Evolutionary conservation across 1,140 invertebrate species (phyloP).

Genomic region (Drosophila suzukii): DNA sequence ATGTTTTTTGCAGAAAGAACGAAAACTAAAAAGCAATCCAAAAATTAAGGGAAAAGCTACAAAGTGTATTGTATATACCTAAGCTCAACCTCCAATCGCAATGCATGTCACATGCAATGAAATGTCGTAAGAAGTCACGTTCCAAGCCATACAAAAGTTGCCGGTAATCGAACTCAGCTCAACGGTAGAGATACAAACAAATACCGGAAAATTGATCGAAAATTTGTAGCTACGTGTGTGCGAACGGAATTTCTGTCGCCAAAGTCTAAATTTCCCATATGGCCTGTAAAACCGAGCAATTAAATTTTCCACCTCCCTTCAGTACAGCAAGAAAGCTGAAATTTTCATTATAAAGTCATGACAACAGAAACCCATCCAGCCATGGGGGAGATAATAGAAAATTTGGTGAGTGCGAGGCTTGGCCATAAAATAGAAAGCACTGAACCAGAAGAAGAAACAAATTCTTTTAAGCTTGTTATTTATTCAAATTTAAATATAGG

Average conservation of each 20-base stretch:
- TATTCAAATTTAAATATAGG: neutral
- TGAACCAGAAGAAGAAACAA: constrained; percentile 19
- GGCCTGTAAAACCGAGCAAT: constrained; percentile 64
- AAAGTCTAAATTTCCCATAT: constrained; percentile 62
- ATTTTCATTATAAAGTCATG: constrained; percentile 65
- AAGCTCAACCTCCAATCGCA: constrained; percentile 37
- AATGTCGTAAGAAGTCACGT: constrained; percentile 62
- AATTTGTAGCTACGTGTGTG: constrained; percentile 18
- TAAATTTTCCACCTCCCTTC: constrained; percentile 37
- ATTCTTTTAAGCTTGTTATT: constrained; percentile 1
- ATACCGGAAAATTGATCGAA: constrained; percentile 18
- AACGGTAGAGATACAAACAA: constrained; percentile 33
- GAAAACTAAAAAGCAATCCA: constrained; percentile 21
- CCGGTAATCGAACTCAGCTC: constrained; percentile 58
- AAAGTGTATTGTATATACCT: neutral
- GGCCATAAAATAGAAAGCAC: constrained; percentile 22
- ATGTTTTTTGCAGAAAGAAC: constrained; percentile 24
- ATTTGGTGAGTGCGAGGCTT: constrained; percentile 22
- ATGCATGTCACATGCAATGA: constrained; percentile 70
- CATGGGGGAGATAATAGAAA: constrained; percentile 33
- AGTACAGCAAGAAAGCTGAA: constrained; percentile 28
- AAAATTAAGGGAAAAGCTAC: constrained; percentile 17
- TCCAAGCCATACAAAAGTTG: constrained; percentile 56
- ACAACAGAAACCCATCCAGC: constrained; percentile 46
- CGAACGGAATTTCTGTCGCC: constrained; percentile 42